Base-by-base conservation (phyloP, 2,113 vertebrate species). In the Mungos mungo region DNA sequence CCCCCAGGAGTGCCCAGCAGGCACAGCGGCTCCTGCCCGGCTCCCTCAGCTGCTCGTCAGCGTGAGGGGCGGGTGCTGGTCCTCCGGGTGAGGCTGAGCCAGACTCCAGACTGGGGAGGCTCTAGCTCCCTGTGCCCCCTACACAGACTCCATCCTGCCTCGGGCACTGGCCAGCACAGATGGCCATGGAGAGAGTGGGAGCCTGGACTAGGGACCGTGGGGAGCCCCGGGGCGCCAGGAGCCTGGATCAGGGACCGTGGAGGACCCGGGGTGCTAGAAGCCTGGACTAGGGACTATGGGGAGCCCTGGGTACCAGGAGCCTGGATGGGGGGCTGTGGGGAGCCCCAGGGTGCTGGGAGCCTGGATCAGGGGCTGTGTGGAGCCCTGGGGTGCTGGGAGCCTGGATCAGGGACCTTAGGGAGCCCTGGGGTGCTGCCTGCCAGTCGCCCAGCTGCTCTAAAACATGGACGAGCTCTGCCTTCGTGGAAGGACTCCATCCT, bases 391-490 rank as follows among this genome's bases (percentile, higher is more conserved):
- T 21, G 16, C 9, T 35, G 31, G 72, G 38, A 25, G 3, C 54
- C 25, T 27, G 6, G 16, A 21, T 45, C 12, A 23, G 72, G 38
- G 60, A 10, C 71, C 3, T 5, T 27, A 23, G 13, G 72, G 38
- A 27, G 35, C 35, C 72, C 68, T 15, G 1, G 4, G 7, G 33
- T 21, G 16, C 7, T 35, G 31, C 16, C n/a, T 10, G 11, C 31
- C 0, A 0, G 57, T 13, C 1, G 0, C 31, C 14, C 23, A 1
- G n/a, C 72, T 27, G 14, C 72, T 38, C 72, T 18, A 41, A 15
- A 5, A 18, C 4, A 9, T 25, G 71, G n/a, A 21, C 21, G 13
- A 12, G 2, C 68, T 0, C 3, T 47, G 38, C 6, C 11, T 0
- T 38, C 0, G 1, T 0, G 5, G n/a, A 57, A 19, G 27, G 35